Conservation (phyloP, 2,797 vertebrate genomes). For the Ceryle rudis region DNA sequence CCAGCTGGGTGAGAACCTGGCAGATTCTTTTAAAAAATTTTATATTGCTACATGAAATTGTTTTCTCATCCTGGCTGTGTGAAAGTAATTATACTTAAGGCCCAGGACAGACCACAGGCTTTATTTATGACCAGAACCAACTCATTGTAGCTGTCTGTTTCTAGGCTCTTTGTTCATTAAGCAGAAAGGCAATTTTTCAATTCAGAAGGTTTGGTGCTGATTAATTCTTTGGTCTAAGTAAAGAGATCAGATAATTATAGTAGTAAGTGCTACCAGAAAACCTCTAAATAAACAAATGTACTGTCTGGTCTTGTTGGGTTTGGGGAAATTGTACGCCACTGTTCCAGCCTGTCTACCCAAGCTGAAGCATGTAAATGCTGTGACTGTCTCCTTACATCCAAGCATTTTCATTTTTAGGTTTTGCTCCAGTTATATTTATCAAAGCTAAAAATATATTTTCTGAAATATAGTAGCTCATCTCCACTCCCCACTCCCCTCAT, state of each 20-base stretch:
- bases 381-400: slow-evolving; percentile 26
- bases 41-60: not conserved
- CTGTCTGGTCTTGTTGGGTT: slow-evolving; percentile 23
- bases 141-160: slow-evolving; percentile 31
- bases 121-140: not conserved
- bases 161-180: slow-evolving; percentile 11
- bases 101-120: not conserved
- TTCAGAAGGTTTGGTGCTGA: slow-evolving; percentile 9
- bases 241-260: not conserved
- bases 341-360: slow-evolving; percentile 34
- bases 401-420: slow-evolving; percentile 58
- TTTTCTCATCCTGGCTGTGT: slow-evolving; percentile 23
- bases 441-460: slow-evolving; percentile 58
- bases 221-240: not conserved
- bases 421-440: slow-evolving; percentile 70
- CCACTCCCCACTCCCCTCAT: not conserved
- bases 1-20: slow-evolving; percentile 28
- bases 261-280: slow-evolving; percentile 21
- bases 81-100: slow-evolving; percentile 41
- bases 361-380: slow-evolving; percentile 41
- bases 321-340: not conserved
- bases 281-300: slow-evolving; percentile 25
- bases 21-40: slow-evolving; percentile 3
- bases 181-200: slow-evolving; percentile 33
- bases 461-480: slow-evolving; percentile 33